Base-by-base conservation (phyloP, 2,113 vertebrate species). In the Daphoenositta chrysoptera region DNA sequence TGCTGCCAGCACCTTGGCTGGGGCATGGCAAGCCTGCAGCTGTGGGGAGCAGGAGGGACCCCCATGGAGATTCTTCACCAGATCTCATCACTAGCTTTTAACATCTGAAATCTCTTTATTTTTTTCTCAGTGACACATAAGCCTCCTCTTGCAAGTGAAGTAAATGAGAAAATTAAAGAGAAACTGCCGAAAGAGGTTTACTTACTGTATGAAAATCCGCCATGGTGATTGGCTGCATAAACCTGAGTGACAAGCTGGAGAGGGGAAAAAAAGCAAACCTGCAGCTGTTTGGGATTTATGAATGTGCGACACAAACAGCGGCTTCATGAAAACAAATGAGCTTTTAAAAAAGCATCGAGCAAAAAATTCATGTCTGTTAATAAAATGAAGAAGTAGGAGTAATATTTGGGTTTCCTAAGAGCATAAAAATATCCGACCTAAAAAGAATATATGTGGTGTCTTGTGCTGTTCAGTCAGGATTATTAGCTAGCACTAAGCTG, bases 101-200 rank as follows among this genome's bases (percentile, higher is more conserved):
- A 13, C 39, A 80, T 63, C 45, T 7, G 20, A 72, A 63, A 66
- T 80, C 12, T 72, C 63, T 75, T 80, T 45, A 33, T 31, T 28
- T 56, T 61, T 65, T 82, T 65, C 78, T 91, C 40, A 10, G 26
- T 50, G 65, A 50, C 28, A 60, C 57, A 47, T 53, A 65, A 89
- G 31, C 24, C 40, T 75, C 45, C 45, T 76, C 81, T 85, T 77
- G 61, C 70, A 91, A 76, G 45, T 53, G 63, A 82, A 76, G 13
- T 39, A 91, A 91, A 85, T 63, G n/a, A 94, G 84, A 83, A 94
- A 93, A 93, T 92, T 73, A 56, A 81, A 90, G 63, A 83, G 92
- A 77, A 87, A 39, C 33, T 70, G 27, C 54, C 58, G 73, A 6
- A 70, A 80, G 39, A 51, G 27, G 58, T 86, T 66, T 85, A 47